Base-by-base conservation (phyloP, 2,113 vertebrate genomes). In the Sisor rabdophorus region DNA sequence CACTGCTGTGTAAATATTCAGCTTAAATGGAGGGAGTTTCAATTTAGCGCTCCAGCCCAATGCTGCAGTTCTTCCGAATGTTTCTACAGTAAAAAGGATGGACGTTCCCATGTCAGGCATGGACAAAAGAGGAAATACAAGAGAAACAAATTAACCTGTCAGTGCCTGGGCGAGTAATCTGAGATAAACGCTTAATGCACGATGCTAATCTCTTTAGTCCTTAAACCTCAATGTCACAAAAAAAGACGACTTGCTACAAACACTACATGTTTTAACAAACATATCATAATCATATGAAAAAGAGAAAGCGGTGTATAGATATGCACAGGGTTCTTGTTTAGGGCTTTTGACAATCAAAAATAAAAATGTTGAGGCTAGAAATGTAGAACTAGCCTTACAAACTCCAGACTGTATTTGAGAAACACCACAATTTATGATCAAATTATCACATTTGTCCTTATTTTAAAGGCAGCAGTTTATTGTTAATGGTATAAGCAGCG, bases 141-240 rank as follows among this genome's bases (percentile, higher is more conserved):
- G 77, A 77, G 79, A 81, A 75, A 71, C 70, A 80, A 69, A 76
- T 71, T n/a, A 77, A 78, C 68, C 74, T 79, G 71, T 80, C 74
- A 77, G 71, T 24, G n/a, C 65, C 60, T 81, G 71, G 77, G 69
- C 68, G 55, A 70, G 56, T 76, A 63, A 3, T 64, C 61, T 55
- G 55, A 24, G 52, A 24, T 54, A 26, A 67, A 71, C 80, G 44
- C 50, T 68, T 30, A 22, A 75, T 69, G 36, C 16, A 50, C 55
- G 71, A 61, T 65, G 68, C 79, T 75, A 75, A 80, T 80, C 74
- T 80, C 28, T 75, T 71, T 26, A 48, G 58, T 75, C 19, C 67
- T 64, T 56, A 17, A 72, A 76, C 20, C 20, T 54, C 40, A 54
- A 48, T 79, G 56, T 73, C 75, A 73, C 61, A 79, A 74, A 28